Conservation (phyloP, 1,140 invertebrate species). For the Cotesia chilonis region DNA sequence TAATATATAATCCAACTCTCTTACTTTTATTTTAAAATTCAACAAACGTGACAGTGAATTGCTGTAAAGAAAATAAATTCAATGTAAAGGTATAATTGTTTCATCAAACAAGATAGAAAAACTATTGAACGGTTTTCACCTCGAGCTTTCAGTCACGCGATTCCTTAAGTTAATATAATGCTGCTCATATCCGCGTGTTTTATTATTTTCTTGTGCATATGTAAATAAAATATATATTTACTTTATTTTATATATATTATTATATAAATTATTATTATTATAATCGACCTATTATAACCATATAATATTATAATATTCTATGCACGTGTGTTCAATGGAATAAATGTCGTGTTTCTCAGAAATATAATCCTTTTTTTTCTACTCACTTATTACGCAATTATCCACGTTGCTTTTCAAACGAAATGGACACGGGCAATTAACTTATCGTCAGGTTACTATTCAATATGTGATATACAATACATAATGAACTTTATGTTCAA, state of each 20-base stretch:
- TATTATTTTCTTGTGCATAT: too few relatives aligned
- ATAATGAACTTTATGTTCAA: too few relatives aligned
- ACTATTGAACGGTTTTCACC: slow-evolving; percentile 28
- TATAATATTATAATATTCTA: too few relatives aligned
- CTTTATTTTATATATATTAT: too few relatives aligned
- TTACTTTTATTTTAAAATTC: too few relatives aligned
- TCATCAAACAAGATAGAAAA: slow-evolving; percentile 7
- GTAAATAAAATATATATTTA: too few relatives aligned
- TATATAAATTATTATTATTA: too few relatives aligned
- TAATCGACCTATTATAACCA: too few relatives aligned
- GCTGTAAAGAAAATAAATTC: background rate
- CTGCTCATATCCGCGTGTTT: background rate
- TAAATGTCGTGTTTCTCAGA: background rate
- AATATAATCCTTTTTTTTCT: slow-evolving; percentile 7
- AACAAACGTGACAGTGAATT: too few relatives aligned
- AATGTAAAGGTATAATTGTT: slow-evolving; percentile 12
- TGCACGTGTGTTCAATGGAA: background rate
- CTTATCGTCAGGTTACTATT: slow-evolving; percentile 19
- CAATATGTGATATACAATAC: background rate
- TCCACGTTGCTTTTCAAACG: slow-evolving; percentile 8
- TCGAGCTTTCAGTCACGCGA: slow-evolving; percentile 21
- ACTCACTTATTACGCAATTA: slow-evolving; percentile 27
- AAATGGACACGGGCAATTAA: slow-evolving; percentile 24
- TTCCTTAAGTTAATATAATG: background rate
- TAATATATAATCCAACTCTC: background rate